Percentiles rank a stretch among this genome's conserved stretches.
phyloP scores from a whole-genome alignment of 2,113 vertebrate species.

The Lophura nycthemera region DNA sequence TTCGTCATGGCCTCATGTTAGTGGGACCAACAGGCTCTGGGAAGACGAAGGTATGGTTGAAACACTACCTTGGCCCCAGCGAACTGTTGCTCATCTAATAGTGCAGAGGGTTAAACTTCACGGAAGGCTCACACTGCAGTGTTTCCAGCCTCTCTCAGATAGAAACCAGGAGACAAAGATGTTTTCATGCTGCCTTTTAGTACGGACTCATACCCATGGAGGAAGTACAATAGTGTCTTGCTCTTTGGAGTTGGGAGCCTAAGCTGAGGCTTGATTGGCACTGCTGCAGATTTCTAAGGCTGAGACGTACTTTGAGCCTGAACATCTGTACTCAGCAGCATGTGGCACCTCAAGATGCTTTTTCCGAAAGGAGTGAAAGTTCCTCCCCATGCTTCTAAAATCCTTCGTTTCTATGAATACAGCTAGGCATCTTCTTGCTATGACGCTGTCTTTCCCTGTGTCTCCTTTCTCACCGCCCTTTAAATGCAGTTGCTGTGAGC shows the following conservation, averaged over 20 bases:
- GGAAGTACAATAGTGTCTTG: not conserved
- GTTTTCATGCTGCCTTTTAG: not conserved
- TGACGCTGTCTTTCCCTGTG: not conserved
- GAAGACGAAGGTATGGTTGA: conserved; percentile 86
- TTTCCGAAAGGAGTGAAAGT: not conserved
- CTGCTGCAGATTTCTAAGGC: not conserved
- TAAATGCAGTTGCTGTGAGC: conserved; percentile 1
- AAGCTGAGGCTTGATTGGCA: not conserved
- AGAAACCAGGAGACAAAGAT: not conserved
- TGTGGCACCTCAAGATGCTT: not conserved
- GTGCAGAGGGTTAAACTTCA: not conserved
- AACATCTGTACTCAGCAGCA: not conserved
- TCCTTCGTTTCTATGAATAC: not conserved
- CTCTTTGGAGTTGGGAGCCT: not conserved
- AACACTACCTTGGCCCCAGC: not conserved
- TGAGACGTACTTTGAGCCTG: not conserved
- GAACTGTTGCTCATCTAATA: not conserved
- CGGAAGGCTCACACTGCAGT: not conserved
- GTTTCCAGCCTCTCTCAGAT: not conserved
- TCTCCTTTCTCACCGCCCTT: conserved; percentile 17
- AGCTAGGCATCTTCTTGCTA: not conserved
- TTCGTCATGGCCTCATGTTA: conserved; percentile 91
- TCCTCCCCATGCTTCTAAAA: not conserved
- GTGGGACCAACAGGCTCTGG: conserved; percentile 91
- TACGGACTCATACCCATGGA: not conserved